phyloP scores from a whole-genome alignment of 2,888 invertebrate species.

The Hirtodrosophila histrioides region DNA sequence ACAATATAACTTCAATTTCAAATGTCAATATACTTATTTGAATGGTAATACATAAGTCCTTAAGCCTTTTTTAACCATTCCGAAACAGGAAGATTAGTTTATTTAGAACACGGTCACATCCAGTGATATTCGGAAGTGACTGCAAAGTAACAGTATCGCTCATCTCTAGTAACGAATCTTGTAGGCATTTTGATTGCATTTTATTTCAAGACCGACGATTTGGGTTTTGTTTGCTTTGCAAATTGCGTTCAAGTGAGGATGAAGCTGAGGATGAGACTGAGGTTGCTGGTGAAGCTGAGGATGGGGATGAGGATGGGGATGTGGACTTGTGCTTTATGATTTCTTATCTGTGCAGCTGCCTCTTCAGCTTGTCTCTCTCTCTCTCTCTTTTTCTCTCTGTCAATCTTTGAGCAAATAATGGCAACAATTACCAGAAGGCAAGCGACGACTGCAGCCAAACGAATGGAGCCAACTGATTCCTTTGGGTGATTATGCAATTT shows the following conservation, averaged over 20 bases:
- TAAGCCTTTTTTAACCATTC: no score
- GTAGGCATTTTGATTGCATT: slow-evolving; percentile 74
- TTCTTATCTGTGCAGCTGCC: slow-evolving; percentile 73
- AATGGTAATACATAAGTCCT: no score
- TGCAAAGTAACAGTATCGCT: no score
- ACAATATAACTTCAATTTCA: no score
- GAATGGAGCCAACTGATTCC: slow-evolving; percentile 58
- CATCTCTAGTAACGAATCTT: slow-evolving; percentile 2
- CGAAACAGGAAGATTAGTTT: no score
- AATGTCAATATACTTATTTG: no score
- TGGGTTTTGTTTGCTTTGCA: slow-evolving; percentile 73
- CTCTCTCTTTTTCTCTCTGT: slow-evolving; percentile 40
- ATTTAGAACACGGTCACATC: no score
- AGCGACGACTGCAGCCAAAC: slow-evolving; percentile 17
- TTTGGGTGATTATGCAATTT: slow-evolving; percentile 76
- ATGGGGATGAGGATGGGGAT: background rate
- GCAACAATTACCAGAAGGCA: slow-evolving; percentile 68
- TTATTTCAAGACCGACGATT: slow-evolving; percentile 58
- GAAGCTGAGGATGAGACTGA: background rate
- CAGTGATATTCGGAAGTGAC: no score
- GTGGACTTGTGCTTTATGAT: slow-evolving; percentile 64
- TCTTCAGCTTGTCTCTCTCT: slow-evolving; percentile 23
- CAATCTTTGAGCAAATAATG: slow-evolving; percentile 77
- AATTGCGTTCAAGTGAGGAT: slow-evolving; percentile 51
- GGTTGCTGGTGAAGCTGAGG: slow-evolving; percentile 8